Evolutionary conservation across 2,888 invertebrate species (phyloP), one percentile per base, ranked within the genome.

Genomic region (Epinotia ramella): DNA sequence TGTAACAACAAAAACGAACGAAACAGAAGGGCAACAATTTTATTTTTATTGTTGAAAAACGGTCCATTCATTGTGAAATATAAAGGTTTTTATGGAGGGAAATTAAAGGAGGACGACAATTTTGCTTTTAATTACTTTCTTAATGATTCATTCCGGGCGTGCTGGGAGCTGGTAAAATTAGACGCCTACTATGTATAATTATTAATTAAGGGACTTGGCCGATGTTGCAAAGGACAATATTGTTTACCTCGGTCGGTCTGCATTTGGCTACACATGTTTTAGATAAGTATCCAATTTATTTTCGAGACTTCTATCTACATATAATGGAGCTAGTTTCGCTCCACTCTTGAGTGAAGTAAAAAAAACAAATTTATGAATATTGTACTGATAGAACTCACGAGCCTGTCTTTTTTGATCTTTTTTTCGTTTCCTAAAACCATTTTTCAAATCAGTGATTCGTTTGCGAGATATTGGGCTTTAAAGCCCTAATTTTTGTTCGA

Each of bases 41-140:
- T 60, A 44, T 75, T 71, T 75, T 60, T 75, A 70, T 75, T 65
- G 70, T 59, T 65, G 24, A 60, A 74, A 60, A 70, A 65, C 65
- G 60, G 24, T 44, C 65, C 68, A 71, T 65, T 75, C 74, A 75
- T 75, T 66, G 65, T 71, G 28, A 66, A 40, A 63, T 46, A 65
- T 73, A 69, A 73, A 69, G 60, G 74, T 72, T 76, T 81, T 79
- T 80, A 78, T 80, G 77, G 73, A 78, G 78, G 77, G 77, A 78
- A 84, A 86, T 84, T 84, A 85, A 84, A 83, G 80, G 79, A 68
- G 53, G 77, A 79, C 80, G 78, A 79, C 81, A 80, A 86, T 86
- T 87, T 83, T 77, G 79, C 80, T 84, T 83, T 83, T 87, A 87
- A 87, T 87, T 86, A 86, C 83, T 84, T 84, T 81, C 83, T 80